These are phyloP conservation scores for Enteromius paludinosus DNA, from an alignment of 2,797 vertebrate species.

Conservation along the genomic window DNA sequence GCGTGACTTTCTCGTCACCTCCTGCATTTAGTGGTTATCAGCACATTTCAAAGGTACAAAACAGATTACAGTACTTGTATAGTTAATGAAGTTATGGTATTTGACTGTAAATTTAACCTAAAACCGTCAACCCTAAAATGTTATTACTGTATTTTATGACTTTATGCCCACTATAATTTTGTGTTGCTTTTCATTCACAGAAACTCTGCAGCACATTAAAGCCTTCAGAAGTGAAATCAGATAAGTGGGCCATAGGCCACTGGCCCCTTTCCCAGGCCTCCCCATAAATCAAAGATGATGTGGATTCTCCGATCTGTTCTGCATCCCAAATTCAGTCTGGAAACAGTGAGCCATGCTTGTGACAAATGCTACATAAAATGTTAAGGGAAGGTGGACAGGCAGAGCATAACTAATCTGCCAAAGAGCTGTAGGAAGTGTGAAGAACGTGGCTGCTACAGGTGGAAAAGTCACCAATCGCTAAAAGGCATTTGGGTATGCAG, in stretches of 20 bases:
- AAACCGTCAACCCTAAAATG: background rate
- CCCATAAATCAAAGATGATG: conserved; percentile 53
- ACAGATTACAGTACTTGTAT: too few relatives aligned
- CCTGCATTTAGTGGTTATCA: too few relatives aligned
- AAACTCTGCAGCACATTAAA: background rate
- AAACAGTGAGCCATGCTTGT: conserved; percentile 60
- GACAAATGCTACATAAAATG: conserved; percentile 48
- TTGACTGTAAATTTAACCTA: too few relatives aligned
- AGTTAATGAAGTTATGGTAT: too few relatives aligned
- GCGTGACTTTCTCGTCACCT: too few relatives aligned
- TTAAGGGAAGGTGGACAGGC: conserved; percentile 38
- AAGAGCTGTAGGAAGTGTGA: conserved; percentile 57
- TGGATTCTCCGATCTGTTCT: conserved; percentile 21
- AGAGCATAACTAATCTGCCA: conserved; percentile 66
- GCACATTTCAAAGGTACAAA: too few relatives aligned
- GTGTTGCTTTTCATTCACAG: conserved; percentile 17
- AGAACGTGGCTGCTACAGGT: conserved; percentile 28
- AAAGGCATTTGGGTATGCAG: conserved; percentile 8
- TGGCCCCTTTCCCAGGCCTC: background rate
- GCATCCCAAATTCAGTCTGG: conserved; percentile 44
- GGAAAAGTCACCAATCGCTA: background rate
- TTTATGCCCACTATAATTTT: background rate
- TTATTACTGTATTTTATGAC: too few relatives aligned
- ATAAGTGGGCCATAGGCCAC: conserved; percentile 58
- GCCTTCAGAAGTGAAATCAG: conserved; percentile 7